Conservation (phyloP, 2,797 vertebrate species). For the Clarias laeviceps region DNA sequence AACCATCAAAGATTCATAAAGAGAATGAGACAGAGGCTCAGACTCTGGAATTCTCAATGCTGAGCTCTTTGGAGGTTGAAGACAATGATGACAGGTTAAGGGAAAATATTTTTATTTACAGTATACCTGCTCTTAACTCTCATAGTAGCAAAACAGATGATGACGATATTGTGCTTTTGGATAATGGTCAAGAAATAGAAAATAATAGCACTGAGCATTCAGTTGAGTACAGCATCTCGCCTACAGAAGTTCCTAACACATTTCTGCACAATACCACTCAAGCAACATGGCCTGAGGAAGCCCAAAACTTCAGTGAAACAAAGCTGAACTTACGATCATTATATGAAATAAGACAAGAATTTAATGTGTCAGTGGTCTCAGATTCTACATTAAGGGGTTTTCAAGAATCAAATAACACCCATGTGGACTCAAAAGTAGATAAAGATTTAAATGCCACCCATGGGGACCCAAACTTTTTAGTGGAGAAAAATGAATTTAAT, state of each 20-base stretch:
- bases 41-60: conserved; percentile 12
- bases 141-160: conserved; percentile 25
- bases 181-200: conserved; percentile 9
- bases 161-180: conserved; percentile 47
- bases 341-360: neutral
- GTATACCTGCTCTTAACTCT: conserved; percentile 15
- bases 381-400: neutral
- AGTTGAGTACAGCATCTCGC: conserved; percentile 19
- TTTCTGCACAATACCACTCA: conserved; percentile 28
- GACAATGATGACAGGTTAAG: conserved; percentile 45
- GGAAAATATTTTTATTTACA: conserved; percentile 62
- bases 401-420: conserved; percentile 18
- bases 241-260: conserved; percentile 1
- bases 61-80: neutral
- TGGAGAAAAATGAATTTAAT: conserved; percentile 1
- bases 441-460: conserved; percentile 1
- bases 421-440: neutral
- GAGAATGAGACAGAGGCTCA: conserved; percentile 26
- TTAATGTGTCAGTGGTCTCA: neutral
- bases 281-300: neutral
- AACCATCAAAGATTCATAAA: conserved; percentile 28
- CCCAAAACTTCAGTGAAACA: conserved; percentile 31
- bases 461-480: neutral
- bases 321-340: neutral
- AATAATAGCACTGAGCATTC: conserved; percentile 11